Base-by-base conservation (phyloP, 2,888 invertebrate genomes). In the Amaurobius ferox region DNA sequence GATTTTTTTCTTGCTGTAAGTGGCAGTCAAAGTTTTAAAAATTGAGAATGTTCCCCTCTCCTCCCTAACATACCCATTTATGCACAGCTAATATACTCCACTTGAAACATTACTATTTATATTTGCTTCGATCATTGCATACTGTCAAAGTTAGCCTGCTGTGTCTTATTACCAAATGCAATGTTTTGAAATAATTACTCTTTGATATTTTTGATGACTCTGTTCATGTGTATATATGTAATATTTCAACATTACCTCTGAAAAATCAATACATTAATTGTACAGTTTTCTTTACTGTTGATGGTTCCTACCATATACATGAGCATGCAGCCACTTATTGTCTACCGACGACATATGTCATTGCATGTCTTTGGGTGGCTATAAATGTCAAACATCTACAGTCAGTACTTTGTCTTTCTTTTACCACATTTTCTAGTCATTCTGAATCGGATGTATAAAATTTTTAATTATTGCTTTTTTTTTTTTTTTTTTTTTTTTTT, bases 201-300 rank as follows among this genome's bases (percentile, higher is more conserved):
- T 85, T 73, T 79, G 73, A 79, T 86, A 79, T 73, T 86, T 86
- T 86, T 86, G 79, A 86, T 77, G 77, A 78, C 66, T 85, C 61
- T 78, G 74, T 86, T 79, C 68, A 72, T 85, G 85, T 83, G 76
- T 78, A 85, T 86, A 79, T 79, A 86, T 86, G 77, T 86, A 86
- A 86, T 79, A 77, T 86, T 79, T 86, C 71, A 66, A 78, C 40
- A 61, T 73, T 72, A 67, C 71, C 30, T 70, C 73, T 70, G 55
- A 55, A 32, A 55, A 66, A 55, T 5, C 19, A 70, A 73, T 66
- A 78, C 35, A 62, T 71, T 55, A 61, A 74, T 67, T 86, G 86
- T 86, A 86, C 86, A 86, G 86, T 79, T 86, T 83, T 86, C 86
- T 79, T 86, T 86, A 86, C 86, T 71, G 86, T 86, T 78, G 68